These are phyloP conservation scores for Myiozetetes cayanensis DNA, from an alignment of 2,113 vertebrate genomes.

Conservation along the genomic window DNA sequence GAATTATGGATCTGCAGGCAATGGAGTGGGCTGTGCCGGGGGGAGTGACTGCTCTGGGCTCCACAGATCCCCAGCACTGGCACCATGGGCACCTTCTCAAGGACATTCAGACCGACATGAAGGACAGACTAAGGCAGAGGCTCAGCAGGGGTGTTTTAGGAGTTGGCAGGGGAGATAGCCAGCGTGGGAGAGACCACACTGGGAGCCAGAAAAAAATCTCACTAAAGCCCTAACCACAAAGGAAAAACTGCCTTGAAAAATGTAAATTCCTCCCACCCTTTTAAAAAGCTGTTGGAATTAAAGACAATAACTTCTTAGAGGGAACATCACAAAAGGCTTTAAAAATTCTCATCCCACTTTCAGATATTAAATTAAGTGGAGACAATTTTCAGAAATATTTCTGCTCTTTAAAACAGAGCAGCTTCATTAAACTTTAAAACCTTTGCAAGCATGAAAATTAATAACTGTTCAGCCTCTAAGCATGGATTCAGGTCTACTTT, in stretches of 20 bases:
- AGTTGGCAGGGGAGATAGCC: neutral
- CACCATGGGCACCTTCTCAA: neutral
- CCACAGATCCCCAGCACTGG: neutral
- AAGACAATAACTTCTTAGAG: fast-evolving
- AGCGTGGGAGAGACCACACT: neutral
- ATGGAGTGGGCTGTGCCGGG: fast-evolving
- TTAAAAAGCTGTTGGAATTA: neutral
- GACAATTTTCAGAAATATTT: neutral
- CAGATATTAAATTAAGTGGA: neutral
- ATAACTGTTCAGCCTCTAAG: neutral
- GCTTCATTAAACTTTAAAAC: conserved; percentile 12
- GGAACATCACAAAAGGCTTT: neutral
- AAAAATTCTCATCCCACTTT: neutral
- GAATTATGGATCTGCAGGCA: neutral
- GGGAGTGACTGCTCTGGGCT: neutral
- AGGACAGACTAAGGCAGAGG: neutral
- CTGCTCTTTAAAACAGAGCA: neutral
- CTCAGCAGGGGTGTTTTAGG: neutral
- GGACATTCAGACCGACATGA: neutral
- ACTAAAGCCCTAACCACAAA: neutral
- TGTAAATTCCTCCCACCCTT: neutral
- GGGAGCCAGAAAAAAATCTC: neutral
- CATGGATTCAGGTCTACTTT: neutral
- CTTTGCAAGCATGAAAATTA: neutral
- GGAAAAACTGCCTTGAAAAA: neutral